These are phyloP conservation scores for Ctena decussata DNA, from an alignment of 2,888 invertebrate genomes.

Conservation along the genomic window DNA sequence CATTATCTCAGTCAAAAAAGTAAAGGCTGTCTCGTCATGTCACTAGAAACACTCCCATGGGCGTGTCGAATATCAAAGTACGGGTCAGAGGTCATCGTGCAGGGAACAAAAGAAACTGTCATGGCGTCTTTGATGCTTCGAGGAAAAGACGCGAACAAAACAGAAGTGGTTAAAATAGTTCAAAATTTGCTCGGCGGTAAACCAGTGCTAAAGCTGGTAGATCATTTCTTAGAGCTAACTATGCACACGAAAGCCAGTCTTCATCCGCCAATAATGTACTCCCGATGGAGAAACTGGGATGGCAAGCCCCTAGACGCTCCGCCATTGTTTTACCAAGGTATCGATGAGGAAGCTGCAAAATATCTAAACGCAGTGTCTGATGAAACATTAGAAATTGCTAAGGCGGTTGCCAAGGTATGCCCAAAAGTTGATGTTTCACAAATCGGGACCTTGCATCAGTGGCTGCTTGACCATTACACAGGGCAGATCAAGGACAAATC, in stretches of 20 bases:
- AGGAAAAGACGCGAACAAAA: not conserved
- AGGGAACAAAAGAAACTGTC: slow-evolving; percentile 59
- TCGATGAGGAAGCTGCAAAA: slow-evolving; percentile 47
- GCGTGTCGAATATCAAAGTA: slow-evolving; percentile 70
- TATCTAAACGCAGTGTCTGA: slow-evolving; percentile 47
- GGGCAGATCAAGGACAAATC: slow-evolving; percentile 57
- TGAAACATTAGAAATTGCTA: slow-evolving; percentile 46
- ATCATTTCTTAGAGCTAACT: slow-evolving; percentile 56
- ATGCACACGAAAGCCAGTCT: slow-evolving; percentile 50
- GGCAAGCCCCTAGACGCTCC: slow-evolving; percentile 53
- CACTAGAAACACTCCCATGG: slow-evolving; percentile 73
- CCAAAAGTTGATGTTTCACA: slow-evolving; percentile 44
- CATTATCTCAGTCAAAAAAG: slow-evolving; percentile 57
- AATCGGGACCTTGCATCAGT: slow-evolving; percentile 51
- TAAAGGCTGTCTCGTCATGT: slow-evolving; percentile 56
- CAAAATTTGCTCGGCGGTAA: slow-evolving; percentile 54
- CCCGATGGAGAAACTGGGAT: slow-evolving; percentile 65
- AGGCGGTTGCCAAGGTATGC: slow-evolving; percentile 42
- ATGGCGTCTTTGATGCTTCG: slow-evolving; percentile 44
- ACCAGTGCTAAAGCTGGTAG: slow-evolving; percentile 52
- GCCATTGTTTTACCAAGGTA: slow-evolving; percentile 67
- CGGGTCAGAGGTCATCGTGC: slow-evolving; percentile 59
- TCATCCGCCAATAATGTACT: slow-evolving; percentile 63
- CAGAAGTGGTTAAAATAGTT: slow-evolving; percentile 21
- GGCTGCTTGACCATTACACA: slow-evolving; percentile 44